Evolutionary conservation across 2,797 vertebrate species (phyloP), one percentile per base, ranked within the genome.

Genomic region (Siniperca scherzeri): DNA sequence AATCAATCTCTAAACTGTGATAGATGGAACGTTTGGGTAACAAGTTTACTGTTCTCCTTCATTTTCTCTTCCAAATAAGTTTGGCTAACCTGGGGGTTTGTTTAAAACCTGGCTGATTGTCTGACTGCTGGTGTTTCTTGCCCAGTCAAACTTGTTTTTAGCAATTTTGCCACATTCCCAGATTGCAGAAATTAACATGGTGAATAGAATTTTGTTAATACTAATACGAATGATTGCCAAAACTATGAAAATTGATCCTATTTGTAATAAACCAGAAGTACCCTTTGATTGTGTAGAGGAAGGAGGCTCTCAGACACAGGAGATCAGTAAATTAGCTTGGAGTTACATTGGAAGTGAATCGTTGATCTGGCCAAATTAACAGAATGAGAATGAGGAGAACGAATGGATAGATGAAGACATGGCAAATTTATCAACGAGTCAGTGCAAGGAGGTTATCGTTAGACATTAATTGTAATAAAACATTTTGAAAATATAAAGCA

Each of bases 1-100:
- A 72, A 44, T 62, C 13, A 6, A 30, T 60, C 8, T 73, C 56
- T 50, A 53, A 74, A 55, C 50, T 25, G 33, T 27, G 22, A 70
- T 22, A 19, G 57, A 74, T 68, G 7, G 27, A 2, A 1, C 30
- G n/a, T 46, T 17, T 46, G 10, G 22, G 4, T 19, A 53, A 61
- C 21, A 53, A 10, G 12, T 70, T 68, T 27, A 60, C 5, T 53
- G 3, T 56, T 62, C 1, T 1, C 17, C 6, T 75, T 75, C 11
- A 48, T 76, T 74, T 66, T 53, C 7, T 70, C 1, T 38, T 10
- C n/a, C 21, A 50, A 38, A 70, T 48, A 52, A 2, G 3, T 42
- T 56, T 48, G 4, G 8, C 33, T 11, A 40, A 36, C 42, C 46
- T 38, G 4, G 7, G 1, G 0, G 11, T 66, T 53, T 27, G 33